Base-by-base conservation (phyloP, 2,888 invertebrate genomes). In the Acanthoscelides obtectus region DNA sequence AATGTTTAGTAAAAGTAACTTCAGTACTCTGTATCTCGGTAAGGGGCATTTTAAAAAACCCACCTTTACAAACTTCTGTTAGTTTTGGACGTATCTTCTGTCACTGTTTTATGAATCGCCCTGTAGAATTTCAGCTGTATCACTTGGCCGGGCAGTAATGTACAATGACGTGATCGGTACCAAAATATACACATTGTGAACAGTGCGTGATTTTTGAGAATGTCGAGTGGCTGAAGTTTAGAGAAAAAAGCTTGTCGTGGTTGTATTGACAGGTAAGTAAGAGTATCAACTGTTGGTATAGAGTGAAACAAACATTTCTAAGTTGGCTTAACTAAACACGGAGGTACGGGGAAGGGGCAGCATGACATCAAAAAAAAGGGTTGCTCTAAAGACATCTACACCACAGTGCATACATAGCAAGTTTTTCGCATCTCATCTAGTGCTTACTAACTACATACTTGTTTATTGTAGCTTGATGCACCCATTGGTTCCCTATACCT, bases 401-500 rank as follows among this genome's bases (percentile, higher is more conserved):
- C 81, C 83, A 83, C 80, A 81, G 83, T 84, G 84, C 84, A 77
- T 74, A 83, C 84, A 84, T 80, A 83, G 82, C 83, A 83, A 80
- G 81, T 82, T 79, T 2, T 80, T 82, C 79, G 81, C 83, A 84
- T 83, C 81, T 82, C 83, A 84, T 81, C 83, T 82, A 83, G 82
- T 82, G 83, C 84, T 84, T 84, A 84, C 84, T 85, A 87, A 86
- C 88, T 88, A 88, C 88, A 87, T 88, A 88, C 88, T 88, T 88
- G 88, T 88, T 88, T 77, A 87, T 86, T 87, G 87, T 88, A 86
- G 88, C 87, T 87, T 86, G 84, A 84, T 86, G 87, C 86, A 86
- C 87, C 87, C 87, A 83, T 82, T 77, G 79, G 79, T 86, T 87
- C 87, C 87, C 90, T 90, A 91, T 88, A 91, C 91, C 89, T 91